Evolutionary conservation across 2,888 invertebrate species (phyloP), one percentile per base, ranked within the genome.

Genomic region (Lasioglossum oenotherae): DNA sequence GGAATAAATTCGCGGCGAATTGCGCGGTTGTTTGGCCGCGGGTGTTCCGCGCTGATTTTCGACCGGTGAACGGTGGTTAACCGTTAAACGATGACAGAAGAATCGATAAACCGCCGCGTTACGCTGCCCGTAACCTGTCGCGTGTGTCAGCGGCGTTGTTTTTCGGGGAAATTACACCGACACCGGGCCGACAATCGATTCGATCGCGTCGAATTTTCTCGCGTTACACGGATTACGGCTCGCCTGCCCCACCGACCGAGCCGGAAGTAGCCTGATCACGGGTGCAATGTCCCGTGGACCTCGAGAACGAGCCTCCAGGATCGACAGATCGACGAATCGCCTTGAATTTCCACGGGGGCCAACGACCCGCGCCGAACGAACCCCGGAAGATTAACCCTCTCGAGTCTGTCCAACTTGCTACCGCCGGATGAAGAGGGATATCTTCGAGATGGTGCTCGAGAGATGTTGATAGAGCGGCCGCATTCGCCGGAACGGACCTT

Each of bases 381-480:
- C 74, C 46, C 64, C 72, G 44, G 23, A 46, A 83, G 84, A 88
- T 89, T 84, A 90, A 87, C 84, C 81, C 74, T 77, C 79, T 81
- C 74, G 79, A 81, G 57, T 73, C 46, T 14, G 73, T 72, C 38
- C 60, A 44, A 82, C 57, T 83, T 49, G 31, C 77, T 57, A 38
- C 72, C 31, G 31, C 31, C 38, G 73, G 53, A 44, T 67, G 75
- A 72, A 84, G 80, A 85, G 82, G 79, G 79, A 81, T 81, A 80
- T 81, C 86, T 82, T 78, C 44, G 81, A 44, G 76, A 72, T 67
- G 84, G 46, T 81, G 71, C 76, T 86, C 76, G 79, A 84, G 86
- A 60, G 82, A 88, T 82, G 82, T 85, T 85, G 84, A 88, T 81
- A 74, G 86, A 84, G 82, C 80, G 81, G 82, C 84, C 53, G 74